Base-by-base conservation (phyloP, 1,140 invertebrate species). In the Psix sp. region DNA sequence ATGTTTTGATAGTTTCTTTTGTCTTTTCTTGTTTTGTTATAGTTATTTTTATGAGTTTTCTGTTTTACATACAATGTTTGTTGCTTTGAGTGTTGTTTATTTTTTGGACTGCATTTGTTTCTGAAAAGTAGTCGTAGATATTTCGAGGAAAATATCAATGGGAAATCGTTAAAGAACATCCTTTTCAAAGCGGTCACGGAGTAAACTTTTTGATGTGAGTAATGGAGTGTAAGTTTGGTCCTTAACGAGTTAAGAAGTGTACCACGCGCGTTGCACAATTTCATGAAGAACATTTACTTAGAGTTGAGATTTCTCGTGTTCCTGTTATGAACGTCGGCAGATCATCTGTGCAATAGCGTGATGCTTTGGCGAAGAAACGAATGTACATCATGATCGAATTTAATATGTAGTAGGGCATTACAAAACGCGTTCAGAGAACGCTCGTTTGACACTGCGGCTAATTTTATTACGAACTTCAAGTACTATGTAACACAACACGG, bases 241-340 rank as follows among this genome's bases (percentile, higher is more conserved):
- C 72, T 74, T 74, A 74, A 74, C 72, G 52, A 68, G 65, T 63
- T 56, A 59, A 74, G 65, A 74, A 70, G 57, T 74, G 57, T 74
- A 74, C 72, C 72, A 74, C 49, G 48, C 56, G 63, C 51, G 46
- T 74, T 70, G 52, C 73, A 66, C 66, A 70, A 70, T 70, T 70
- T 60, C 60, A 56, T 66, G 54, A 70, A 66, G 67, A 71, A 75
- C 62, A 71, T 75, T 75, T 71, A 75, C 66, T 62, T 56, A 60
- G 40, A 29, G 39, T 35, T 17, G 49, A 56, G 73, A 52, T 75
- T 75, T 75, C 72, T 68, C 59, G 52, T 60, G 59, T 66, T 57
- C 18, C 60, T 60, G 45, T 70, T 65, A 70, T 75, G 48, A 57
- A 70, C 60, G 60, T 17, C 35, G 21, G 18, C 43, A 63, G 59